Evolutionary conservation across 2,888 invertebrate species (phyloP).

Genomic region (Chrysolina americana): DNA sequence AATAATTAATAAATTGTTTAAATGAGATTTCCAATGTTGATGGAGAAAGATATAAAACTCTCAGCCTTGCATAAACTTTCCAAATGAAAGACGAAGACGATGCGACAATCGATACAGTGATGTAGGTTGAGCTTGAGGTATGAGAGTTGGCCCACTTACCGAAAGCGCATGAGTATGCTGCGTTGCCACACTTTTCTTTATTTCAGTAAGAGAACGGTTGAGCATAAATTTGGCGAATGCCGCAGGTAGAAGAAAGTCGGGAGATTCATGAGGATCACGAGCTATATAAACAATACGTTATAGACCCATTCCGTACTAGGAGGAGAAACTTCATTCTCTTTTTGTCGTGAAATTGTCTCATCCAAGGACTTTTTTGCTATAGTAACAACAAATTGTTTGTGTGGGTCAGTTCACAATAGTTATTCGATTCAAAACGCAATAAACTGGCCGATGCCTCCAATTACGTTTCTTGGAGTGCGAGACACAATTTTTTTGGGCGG

Average conservation of each 20-base stretch:
- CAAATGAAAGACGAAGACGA: not conserved
- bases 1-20: not conserved
- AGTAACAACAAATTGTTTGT: no score
- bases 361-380: no score
- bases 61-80: not conserved
- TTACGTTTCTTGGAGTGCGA: no score
- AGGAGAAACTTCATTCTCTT: no score
- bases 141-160: constrained; percentile 17
- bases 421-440: no score
- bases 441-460: no score
- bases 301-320: no score
- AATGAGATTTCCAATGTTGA: not conserved
- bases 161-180: not conserved
- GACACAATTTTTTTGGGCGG: no score
- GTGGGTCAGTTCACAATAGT: no score
- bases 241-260: not conserved
- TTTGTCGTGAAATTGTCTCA: no score
- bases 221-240: not conserved
- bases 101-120: constrained; percentile 18
- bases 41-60: not conserved
- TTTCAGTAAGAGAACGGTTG: not conserved
- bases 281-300: no score
- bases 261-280: no score
- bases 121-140: constrained; percentile 20
- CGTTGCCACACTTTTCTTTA: not conserved